Percentiles rank a stretch among this genome's conserved stretches.
Conservation (phyloP, 2,797 vertebrate genomes). For the Emydoidea blandingii region DNA sequence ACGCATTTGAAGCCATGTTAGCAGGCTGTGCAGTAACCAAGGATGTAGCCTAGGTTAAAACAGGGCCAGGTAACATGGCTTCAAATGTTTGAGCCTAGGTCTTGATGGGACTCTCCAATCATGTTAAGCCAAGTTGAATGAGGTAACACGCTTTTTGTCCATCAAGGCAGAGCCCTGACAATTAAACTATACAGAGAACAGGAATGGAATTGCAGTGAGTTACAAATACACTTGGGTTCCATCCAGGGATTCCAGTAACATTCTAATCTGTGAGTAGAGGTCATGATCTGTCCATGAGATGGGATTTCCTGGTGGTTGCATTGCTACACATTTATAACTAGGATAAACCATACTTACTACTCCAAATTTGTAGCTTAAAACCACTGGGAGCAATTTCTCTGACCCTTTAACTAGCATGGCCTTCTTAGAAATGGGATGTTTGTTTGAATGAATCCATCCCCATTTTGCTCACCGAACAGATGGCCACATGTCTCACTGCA, state of each 20-base stretch:
- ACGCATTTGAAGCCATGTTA: background rate
- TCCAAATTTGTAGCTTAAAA: background rate
- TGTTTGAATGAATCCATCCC: background rate
- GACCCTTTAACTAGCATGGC: background rate
- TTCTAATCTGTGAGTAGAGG: background rate
- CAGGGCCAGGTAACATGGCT: background rate
- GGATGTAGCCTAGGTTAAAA: background rate
- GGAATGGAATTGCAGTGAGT: background rate
- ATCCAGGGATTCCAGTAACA: background rate
- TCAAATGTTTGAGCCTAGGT: background rate
- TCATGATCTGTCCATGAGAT: background rate
- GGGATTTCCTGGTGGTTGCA: background rate
- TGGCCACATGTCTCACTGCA: accelerated
- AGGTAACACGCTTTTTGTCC: background rate
- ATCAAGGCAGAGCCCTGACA: background rate
- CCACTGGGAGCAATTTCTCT: background rate
- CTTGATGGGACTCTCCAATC: background rate
- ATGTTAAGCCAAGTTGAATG: background rate
- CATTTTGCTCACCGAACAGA: background rate
- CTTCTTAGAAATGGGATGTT: background rate
- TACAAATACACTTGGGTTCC: background rate
- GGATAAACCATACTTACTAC: background rate
- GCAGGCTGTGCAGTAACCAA: background rate
- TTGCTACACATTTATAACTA: background rate
- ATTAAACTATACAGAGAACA: background rate